Evolutionary conservation across 2,888 invertebrate genomes (phyloP).

Genomic region (Exocentrus adspersus): DNA sequence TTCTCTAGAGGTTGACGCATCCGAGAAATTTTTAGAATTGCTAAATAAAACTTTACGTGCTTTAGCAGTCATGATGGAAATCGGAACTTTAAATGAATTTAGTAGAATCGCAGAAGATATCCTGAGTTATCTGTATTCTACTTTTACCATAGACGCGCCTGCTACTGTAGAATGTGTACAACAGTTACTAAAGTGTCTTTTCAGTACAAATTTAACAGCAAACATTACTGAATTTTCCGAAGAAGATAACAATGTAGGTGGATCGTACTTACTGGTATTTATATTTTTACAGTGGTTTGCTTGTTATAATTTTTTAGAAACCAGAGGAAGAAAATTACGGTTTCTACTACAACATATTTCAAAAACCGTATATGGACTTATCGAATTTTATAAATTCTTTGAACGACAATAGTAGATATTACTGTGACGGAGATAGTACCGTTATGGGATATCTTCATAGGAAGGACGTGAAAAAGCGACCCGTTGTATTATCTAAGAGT

Average conservation of each 20-base stretch:
- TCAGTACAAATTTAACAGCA: constrained; percentile 76
- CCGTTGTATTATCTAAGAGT: constrained; percentile 61
- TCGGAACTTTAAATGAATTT: constrained; percentile 75
- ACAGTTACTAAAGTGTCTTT: constrained; percentile 79
- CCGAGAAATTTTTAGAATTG: constrained; percentile 77
- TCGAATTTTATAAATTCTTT: constrained; percentile 54
- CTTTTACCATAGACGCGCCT: constrained; percentile 76
- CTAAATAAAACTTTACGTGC: constrained; percentile 73
- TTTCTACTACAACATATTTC: constrained; percentile 61
- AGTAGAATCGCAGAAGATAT: constrained; percentile 83
- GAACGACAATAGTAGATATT: constrained; percentile 55
- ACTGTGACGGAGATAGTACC: constrained; percentile 58
- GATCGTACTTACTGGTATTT: neutral
- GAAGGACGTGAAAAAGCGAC: constrained; percentile 58
- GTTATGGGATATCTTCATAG: constrained; percentile 62
- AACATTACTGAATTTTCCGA: constrained; percentile 60
- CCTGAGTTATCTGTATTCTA: constrained; percentile 76
- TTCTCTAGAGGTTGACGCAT: constrained; percentile 79
- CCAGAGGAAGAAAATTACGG: constrained; percentile 47
- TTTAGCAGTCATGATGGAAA: constrained; percentile 76
- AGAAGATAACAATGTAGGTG: constrained; percentile 10
- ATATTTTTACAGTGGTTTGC: too few relatives aligned
- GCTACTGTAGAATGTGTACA: constrained; percentile 79
- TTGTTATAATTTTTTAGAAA: constrained; percentile 30
- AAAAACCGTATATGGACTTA: constrained; percentile 59